Conservation (phyloP, 2,113 vertebrate genomes). For the Nesoenas mayeri region DNA sequence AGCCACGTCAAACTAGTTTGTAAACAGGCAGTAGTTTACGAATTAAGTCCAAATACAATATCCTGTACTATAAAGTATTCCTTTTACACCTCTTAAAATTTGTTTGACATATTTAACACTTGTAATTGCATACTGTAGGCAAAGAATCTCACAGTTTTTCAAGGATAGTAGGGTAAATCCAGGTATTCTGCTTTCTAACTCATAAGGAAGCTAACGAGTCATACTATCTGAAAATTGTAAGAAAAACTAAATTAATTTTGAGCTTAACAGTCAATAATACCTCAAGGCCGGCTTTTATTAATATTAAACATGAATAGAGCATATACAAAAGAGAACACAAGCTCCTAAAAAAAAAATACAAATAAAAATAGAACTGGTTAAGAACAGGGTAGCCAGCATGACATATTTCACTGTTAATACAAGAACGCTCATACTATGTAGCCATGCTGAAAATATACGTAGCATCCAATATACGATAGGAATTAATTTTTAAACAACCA, state of each 20-base stretch:
- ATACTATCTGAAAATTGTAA: not conserved
- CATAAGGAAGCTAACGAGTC: not conserved
- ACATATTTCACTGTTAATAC: not conserved
- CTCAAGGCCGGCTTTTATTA: constrained; percentile 18
- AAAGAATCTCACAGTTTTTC: constrained; percentile 15
- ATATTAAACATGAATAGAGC: not conserved
- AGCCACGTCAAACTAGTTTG: constrained; percentile 40
- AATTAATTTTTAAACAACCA: constrained; percentile 1
- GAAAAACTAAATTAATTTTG: constrained; percentile 6
- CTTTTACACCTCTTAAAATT: constrained; percentile 28
- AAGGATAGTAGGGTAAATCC: not conserved
- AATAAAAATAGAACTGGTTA: not conserved
- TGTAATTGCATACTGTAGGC: not conserved
- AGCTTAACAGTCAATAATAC: not conserved
- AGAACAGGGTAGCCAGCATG: not conserved
- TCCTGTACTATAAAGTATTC: not conserved
- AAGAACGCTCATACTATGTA: not conserved
- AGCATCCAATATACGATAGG: not conserved
- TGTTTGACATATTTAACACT: constrained; percentile 50
- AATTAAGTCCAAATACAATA: constrained; percentile 38
- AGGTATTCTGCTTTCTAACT: not conserved
- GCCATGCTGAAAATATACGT: not conserved
- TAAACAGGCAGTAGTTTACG: constrained; percentile 47
- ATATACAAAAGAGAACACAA: not conserved
- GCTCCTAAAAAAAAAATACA: not conserved